Evolutionary conservation across 2,113 vertebrate genomes (phyloP).

Genomic region (Toxotes jaculatrix): DNA sequence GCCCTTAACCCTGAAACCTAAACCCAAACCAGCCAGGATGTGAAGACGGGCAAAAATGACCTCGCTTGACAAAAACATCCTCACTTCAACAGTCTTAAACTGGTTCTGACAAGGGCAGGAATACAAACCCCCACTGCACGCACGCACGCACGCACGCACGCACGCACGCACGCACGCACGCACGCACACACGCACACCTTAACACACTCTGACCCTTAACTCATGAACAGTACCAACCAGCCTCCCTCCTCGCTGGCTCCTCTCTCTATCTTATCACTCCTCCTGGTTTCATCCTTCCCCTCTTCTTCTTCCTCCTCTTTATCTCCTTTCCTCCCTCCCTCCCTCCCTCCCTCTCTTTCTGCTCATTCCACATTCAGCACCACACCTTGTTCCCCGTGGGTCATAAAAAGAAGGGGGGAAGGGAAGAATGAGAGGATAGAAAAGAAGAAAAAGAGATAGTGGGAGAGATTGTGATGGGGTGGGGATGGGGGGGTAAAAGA

Average conservation of each 20-base stretch:
- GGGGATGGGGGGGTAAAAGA: constrained; percentile 11
- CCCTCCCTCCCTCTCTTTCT: background rate
- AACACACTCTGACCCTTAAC: constrained; percentile 37
- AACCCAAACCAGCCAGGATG: background rate
- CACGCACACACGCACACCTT: background rate
- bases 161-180: background rate
- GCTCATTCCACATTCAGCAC: constrained; percentile 89
- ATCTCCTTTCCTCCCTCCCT: too few species aligned
- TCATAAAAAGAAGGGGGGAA: constrained; percentile 82
- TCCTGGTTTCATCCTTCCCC: constrained; percentile 43
- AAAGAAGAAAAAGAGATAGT: constrained; percentile 18
- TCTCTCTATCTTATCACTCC: constrained; percentile 48
- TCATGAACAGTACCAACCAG: constrained; percentile 23
- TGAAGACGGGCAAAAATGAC: constrained; percentile 11
- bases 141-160: background rate
- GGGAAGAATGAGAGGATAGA: constrained; percentile 45
- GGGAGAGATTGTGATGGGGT: background rate
- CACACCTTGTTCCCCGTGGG: constrained; percentile 85
- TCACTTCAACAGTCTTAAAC: constrained; percentile 51
- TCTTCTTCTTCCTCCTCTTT: too few species aligned
- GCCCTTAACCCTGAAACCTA: background rate
- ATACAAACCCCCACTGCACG: constrained; percentile 7
- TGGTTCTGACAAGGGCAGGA: constrained; percentile 45
- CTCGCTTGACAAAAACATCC: constrained; percentile 17
- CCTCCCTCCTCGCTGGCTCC: constrained; percentile 39